Percentiles rank a stretch among this genome's conserved stretches.
These are phyloP conservation scores for Rhinatrema bivittatum DNA, from an alignment of 2,797 vertebrate species.

Conservation along the genomic window DNA sequence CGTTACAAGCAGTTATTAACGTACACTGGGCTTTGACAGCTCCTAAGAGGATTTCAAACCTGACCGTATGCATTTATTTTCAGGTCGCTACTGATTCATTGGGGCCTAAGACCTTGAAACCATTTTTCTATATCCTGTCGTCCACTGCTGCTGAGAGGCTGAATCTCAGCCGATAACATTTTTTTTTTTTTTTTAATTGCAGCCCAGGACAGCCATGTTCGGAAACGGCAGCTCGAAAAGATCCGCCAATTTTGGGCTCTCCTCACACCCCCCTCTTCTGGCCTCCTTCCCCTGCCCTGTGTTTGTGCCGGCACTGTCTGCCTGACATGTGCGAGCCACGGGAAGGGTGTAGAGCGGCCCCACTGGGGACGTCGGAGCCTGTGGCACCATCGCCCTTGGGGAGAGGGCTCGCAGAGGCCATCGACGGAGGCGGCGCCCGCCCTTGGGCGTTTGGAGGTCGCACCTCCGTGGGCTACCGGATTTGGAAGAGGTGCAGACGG, in stretches of 20 bases:
- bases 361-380: no score
- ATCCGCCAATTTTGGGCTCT: background rate
- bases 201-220: constrained; percentile 7
- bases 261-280: background rate
- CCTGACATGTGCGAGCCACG: no score
- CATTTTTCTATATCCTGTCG: constrained; percentile 6
- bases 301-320: no score
- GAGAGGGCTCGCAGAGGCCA: no score
- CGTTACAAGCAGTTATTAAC: constrained; percentile 10
- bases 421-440: no score
- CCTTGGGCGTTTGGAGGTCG: no score
- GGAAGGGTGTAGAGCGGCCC: no score
- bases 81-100: constrained; percentile 25
- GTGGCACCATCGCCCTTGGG: no score
- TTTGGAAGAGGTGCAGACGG: no score
- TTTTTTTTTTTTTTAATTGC: no score
- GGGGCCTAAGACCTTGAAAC: constrained; percentile 8
- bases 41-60: constrained; percentile 20
- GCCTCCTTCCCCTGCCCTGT: background rate
- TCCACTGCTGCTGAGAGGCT: background rate
- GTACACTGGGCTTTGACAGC: constrained; percentile 15
- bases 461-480: no score
- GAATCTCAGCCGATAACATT: constrained; percentile 7
- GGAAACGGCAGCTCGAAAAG: constrained; percentile 1
- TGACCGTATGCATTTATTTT: constrained; percentile 26